phyloP scores from a whole-genome alignment of 2,888 invertebrate genomes.

The Oscheius onirici region DNA sequence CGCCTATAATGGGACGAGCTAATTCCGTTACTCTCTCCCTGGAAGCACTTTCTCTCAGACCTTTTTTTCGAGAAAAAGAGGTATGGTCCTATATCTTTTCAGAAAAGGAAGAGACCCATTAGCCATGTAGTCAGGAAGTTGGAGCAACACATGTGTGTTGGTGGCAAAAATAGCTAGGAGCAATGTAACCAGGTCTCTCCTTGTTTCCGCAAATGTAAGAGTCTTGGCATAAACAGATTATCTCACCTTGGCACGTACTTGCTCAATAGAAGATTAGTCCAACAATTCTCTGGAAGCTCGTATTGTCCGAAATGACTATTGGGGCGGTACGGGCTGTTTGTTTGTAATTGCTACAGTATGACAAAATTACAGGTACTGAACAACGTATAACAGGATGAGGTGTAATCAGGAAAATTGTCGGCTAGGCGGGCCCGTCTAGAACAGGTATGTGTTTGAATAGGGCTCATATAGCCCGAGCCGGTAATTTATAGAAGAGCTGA shows the following conservation, averaged over 20 bases:
- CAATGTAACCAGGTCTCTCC: neutral
- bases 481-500: neutral
- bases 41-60: slow-evolving; percentile 4
- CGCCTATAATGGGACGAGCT: slow-evolving; percentile 32
- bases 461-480: neutral
- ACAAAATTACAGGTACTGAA: neutral
- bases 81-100: neutral
- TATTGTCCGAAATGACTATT: neutral
- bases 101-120: neutral
- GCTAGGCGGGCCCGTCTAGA: neutral
- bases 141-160: slow-evolving; percentile 7
- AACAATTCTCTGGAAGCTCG: neutral
- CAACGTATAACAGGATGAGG: neutral
- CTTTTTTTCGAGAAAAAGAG: neutral
- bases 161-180: neutral
- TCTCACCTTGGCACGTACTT: slow-evolving; percentile 1
- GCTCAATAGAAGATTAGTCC: neutral
- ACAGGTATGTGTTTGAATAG: too few relatives aligned
- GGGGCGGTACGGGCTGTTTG: neutral
- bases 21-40: slow-evolving; percentile 22
- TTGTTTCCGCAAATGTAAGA: neutral
- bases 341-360: slow-evolving; percentile 1
- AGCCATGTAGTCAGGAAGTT: slow-evolving; percentile 2
- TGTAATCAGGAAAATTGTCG: slow-evolving; percentile 23
- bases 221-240: slow-evolving; percentile 21